phyloP scores from a whole-genome alignment of 1,140 invertebrate species.

The Leptinotarsa texana region DNA sequence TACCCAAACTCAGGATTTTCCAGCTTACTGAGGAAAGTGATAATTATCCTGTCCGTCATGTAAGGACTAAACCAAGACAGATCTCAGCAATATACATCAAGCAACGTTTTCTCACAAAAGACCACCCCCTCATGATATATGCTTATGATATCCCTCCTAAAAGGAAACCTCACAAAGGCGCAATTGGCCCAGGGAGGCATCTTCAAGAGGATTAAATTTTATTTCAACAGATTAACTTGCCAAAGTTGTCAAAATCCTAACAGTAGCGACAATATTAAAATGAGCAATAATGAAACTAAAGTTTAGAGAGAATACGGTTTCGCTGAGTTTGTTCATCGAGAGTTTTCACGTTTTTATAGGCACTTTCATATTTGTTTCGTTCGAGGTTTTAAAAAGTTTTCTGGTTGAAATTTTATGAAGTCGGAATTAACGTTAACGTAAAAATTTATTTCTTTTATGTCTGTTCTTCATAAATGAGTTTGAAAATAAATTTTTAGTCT shows the following conservation, averaged over 20 bases:
- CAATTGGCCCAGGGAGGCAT: constrained; percentile 41
- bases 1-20: constrained; percentile 21
- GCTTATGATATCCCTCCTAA: constrained; percentile 32
- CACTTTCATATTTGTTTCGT: constrained; percentile 37
- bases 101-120: constrained; percentile 36
- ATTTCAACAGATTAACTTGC: constrained; percentile 45
- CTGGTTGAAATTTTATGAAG: constrained; percentile 20
- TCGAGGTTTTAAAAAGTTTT: constrained; percentile 19
- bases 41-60: constrained; percentile 40
- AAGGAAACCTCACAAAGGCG: constrained; percentile 35
- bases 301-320: not conserved
- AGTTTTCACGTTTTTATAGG: constrained; percentile 32
- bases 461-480: not conserved
- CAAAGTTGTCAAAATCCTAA: constrained; percentile 45
- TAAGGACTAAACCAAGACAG: constrained; percentile 34
- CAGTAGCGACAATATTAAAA: constrained; percentile 43
- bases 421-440: constrained; percentile 10
- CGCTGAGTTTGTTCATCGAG: constrained; percentile 14
- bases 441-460: constrained; percentile 6
- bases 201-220: constrained; percentile 44
- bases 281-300: constrained; percentile 31
- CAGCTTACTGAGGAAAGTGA: constrained; percentile 26
- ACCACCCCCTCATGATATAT: constrained; percentile 39
- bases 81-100: constrained; percentile 37
- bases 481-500: not conserved